Base-by-base conservation (phyloP, 2,113 vertebrate genomes). In the Brachyhypopomus gauderio region DNA sequence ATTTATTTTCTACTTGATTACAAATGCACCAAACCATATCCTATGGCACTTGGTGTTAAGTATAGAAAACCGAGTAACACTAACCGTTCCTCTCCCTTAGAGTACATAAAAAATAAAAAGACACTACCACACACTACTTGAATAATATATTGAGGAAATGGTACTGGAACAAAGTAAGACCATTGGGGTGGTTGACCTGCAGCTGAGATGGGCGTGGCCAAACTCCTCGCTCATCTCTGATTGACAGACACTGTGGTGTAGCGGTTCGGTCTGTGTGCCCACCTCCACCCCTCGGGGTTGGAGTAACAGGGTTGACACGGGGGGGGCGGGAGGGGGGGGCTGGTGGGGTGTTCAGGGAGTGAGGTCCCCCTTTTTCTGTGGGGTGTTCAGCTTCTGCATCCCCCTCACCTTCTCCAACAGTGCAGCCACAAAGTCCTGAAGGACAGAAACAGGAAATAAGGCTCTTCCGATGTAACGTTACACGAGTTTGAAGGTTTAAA, bases 351-450 rank as follows among this genome's bases (percentile, higher is more conserved):
- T n/a, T 84, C 73, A 81, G 36, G 83, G 85, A 2, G 81, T 82
- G 66, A 83, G 73, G 72, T 88, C 84, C 89, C 87, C 93, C 76
- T 94, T 94, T 89, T 94, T 95, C 87, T 93, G 93, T 20, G 94
- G 93, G 82, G 93, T 94, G 87, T 89, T 94, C 81, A 95, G 89
- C 84, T 95, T 95, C 89, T 95, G 94, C 93, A 95, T 94, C 74
- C 94, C 94, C 77, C 92, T 89, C 82, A 95, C 93, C 86, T 93
- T 93, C 85, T 94, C 94, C 87, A 95, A 90, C 85, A 95, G 89
- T 75, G 91, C 93, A 55, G 89, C 89, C 70, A 94, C 89, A 77
- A 95, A 95, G 80, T 90, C 94, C 94, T 95, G 84, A 22, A 41
- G 56, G 56, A 73, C 23, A 71, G 19, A 19, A 30, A 45, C 2